Evolutionary conservation across 2,113 vertebrate genomes (phyloP), one percentile per base, ranked within the genome.

Genomic region (Pimephales promelas): DNA sequence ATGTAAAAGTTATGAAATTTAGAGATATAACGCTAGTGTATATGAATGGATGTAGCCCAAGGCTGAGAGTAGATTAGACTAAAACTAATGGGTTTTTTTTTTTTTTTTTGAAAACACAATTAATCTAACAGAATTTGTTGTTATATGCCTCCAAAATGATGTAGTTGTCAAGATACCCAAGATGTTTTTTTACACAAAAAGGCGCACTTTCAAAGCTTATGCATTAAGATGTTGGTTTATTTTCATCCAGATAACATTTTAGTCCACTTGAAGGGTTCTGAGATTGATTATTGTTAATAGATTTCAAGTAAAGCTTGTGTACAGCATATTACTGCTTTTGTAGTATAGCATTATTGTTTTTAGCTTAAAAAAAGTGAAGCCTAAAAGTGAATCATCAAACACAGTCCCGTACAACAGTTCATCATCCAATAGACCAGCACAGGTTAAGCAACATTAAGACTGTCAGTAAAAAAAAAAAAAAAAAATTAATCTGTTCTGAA

Each of bases 51-150:
- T 47, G n/a, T 26, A 52, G 14, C 72, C 72, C 26, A 31, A 74
- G 47, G 45, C 8, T 52, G 26, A 52, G 14, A 52, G 24, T 52
- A 74, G 47, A 74, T 31, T 10, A 13, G 31, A 26, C 26, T 5
- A 47, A 47, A 11, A 49, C 28, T 24, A 26, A 49, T 49, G 8
- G n/a, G 11, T n/a, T 71, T 73, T 43, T 18, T 49, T 74, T 47
- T n/a, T 71, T 73, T 43, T 18, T 49, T 74, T 47, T 49, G 24
- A 31, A 74, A 74, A 71, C 66, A 43, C 10, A 24, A 72, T 72
- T 45, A 45, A 72, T 71, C 5, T 71, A 45, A 71, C 11, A 24
- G 4, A 45, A 43, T 45, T 71, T 24, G 5, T 6, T 43, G 1
- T 45, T 71, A 71, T 71, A 13, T 43, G 68, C 68, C 10, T 10